Percentiles rank a stretch among this genome's conserved stretches.
Evolutionary conservation across 2,797 vertebrate species (phyloP).

Genomic region (Molothrus ater): DNA sequence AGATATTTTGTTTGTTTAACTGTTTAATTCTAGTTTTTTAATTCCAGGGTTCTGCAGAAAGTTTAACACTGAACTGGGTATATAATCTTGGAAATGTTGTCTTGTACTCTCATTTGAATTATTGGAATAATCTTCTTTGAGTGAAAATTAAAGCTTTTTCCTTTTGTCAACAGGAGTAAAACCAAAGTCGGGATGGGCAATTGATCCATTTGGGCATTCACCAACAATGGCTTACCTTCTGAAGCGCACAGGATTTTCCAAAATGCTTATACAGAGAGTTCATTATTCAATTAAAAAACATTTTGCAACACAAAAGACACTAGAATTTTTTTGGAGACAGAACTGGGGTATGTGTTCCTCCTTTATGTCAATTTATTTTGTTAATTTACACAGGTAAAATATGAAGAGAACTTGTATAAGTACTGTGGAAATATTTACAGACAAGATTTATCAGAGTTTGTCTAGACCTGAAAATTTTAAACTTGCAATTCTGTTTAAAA

Average conservation of each 20-base stretch:
- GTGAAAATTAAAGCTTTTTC: not conserved
- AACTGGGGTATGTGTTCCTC: constrained; percentile 85
- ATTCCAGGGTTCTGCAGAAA: not conserved
- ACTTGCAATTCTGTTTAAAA: not conserved
- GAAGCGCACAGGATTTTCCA: constrained; percentile 85
- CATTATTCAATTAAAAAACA: constrained; percentile 93
- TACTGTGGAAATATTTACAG: not conserved
- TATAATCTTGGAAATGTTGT: not conserved
- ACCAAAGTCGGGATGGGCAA: constrained; percentile 85
- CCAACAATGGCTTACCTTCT: constrained; percentile 92
- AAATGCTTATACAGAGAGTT: constrained; percentile 90
- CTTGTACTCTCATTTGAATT: not conserved
- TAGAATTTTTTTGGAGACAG: constrained; percentile 95
- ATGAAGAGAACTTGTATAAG: not conserved
- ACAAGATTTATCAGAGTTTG: not conserved
- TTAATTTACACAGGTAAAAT: not conserved
- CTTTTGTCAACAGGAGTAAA: constrained; percentile 81
- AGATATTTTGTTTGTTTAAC: not conserved
- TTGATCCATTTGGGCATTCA: constrained; percentile 92
- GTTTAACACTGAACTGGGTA: not conserved
- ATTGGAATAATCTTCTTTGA: not conserved
- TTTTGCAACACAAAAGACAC: constrained; percentile 80
- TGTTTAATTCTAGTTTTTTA: not conserved
- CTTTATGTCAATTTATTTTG: not conserved
- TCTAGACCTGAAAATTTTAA: not conserved